These are phyloP conservation scores for Amniataba percoides DNA, from an alignment of 2,797 vertebrate genomes.

Conservation along the genomic window DNA sequence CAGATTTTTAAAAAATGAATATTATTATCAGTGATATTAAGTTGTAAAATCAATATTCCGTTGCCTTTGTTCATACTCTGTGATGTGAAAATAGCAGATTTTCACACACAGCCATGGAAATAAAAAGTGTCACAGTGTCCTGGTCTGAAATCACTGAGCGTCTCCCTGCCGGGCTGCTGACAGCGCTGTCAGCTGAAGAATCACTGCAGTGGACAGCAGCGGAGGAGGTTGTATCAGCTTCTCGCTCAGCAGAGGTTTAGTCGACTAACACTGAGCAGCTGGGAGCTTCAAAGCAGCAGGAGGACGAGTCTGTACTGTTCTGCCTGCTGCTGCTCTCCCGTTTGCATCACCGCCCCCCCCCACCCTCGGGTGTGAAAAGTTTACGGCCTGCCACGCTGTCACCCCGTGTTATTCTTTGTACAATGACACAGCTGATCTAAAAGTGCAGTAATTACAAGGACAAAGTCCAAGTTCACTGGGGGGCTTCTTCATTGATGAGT, in stretches of 20 bases:
- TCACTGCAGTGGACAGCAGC: not conserved
- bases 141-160: not conserved
- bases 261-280: not conserved
- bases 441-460: too few species aligned
- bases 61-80: not conserved
- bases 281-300: not conserved
- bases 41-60: too few species aligned
- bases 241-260: not conserved
- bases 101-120: not conserved
- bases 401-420: too few species aligned
- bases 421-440: too few species aligned
- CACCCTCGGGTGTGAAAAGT: not conserved
- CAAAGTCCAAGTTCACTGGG: too few species aligned
- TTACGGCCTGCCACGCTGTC: not conserved
- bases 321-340: not conserved
- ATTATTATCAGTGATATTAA: too few species aligned
- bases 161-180: not conserved
- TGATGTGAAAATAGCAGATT: not conserved
- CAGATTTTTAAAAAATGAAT: too few species aligned
- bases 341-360: not conserved
- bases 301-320: too few species aligned
- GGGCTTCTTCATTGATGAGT: too few species aligned
- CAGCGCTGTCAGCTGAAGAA: not conserved
- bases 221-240: not conserved
- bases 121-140: not conserved